Evolutionary conservation across 2,113 vertebrate species (phyloP).

Genomic region (Ophthalmolycus amberensis): DNA sequence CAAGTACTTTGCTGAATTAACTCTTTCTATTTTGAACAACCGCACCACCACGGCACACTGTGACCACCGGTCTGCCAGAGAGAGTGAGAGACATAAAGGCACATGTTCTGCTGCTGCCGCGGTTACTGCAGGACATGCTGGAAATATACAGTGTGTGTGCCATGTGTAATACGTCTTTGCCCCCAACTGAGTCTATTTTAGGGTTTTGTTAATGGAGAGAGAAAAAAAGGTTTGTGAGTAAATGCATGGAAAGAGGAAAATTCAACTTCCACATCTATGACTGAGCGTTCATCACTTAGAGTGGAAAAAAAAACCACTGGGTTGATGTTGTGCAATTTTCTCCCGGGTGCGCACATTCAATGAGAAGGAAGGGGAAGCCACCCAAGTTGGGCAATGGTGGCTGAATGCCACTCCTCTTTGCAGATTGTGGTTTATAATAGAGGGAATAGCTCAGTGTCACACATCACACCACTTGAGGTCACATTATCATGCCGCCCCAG

Average conservation of each 20-base stretch:
- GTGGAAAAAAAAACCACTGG: slow-evolving; percentile 42
- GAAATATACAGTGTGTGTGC: slow-evolving; percentile 45
- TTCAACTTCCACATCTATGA: slow-evolving; percentile 46
- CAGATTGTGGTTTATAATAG: slow-evolving; percentile 57
- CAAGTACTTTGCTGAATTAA: slow-evolving; percentile 54
- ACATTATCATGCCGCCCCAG: slow-evolving; percentile 36
- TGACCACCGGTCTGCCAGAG: slow-evolving; percentile 40
- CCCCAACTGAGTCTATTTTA: slow-evolving; percentile 58
- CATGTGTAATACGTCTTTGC: slow-evolving; percentile 24
- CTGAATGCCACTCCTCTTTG: slow-evolving; percentile 44
- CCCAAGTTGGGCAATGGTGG: slow-evolving; percentile 57
- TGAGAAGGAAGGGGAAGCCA: slow-evolving; percentile 43
- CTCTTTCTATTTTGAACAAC: slow-evolving; percentile 66
- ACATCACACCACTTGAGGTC: slow-evolving; percentile 60
- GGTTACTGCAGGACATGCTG: slow-evolving; percentile 32
- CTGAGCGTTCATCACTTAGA: slow-evolving; percentile 43
- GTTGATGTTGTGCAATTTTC: slow-evolving; percentile 63
- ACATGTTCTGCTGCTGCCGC: slow-evolving; percentile 26
- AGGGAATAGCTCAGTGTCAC: slow-evolving; percentile 57
- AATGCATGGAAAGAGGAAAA: slow-evolving; percentile 45
- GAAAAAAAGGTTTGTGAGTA: slow-evolving; percentile 39
- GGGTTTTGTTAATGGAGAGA: slow-evolving; percentile 50
- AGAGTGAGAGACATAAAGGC: slow-evolving; percentile 27
- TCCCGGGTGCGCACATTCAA: slow-evolving; percentile 18
- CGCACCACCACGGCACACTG: slow-evolving; percentile 42